Evolutionary conservation across 2,113 vertebrate species (phyloP).

Genomic region (Dinomys branickii): DNA sequence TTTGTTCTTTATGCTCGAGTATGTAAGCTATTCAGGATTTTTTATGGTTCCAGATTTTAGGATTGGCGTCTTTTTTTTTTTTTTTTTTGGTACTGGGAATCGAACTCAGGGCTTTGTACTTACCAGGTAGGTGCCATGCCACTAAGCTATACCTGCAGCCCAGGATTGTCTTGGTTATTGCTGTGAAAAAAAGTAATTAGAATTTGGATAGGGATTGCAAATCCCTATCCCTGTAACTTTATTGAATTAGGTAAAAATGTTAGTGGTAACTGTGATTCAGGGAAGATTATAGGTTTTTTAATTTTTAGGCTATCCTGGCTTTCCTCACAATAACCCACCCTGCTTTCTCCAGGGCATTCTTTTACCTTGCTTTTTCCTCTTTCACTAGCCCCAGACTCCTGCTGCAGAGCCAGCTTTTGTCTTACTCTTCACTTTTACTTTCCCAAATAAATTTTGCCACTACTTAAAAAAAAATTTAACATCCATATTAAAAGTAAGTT

Average conservation of each 20-base stretch:
- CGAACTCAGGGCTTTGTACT: too few relatives aligned
- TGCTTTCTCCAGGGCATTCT: neutral
- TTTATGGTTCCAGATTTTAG: neutral
- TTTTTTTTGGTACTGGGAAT: neutral
- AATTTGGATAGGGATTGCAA: neutral
- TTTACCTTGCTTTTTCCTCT: neutral
- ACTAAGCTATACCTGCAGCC: too few relatives aligned
- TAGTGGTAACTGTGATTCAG: neutral
- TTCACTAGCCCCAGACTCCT: neutral
- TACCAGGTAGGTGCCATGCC: too few relatives aligned
- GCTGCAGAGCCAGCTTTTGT: neutral
- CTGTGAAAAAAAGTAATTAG: neutral
- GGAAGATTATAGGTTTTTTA: neutral
- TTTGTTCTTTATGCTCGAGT: neutral
- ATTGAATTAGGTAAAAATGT: conserved; percentile 1
- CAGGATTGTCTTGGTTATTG: neutral
- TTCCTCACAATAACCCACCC: neutral
- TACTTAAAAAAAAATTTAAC: neutral
- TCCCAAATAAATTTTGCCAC: neutral
- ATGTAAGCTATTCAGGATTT: neutral
- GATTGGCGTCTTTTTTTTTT: too few relatives aligned
- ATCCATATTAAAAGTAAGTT: neutral
- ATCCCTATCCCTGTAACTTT: neutral
- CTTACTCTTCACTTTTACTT: neutral
- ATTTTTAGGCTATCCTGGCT: neutral